Evolutionary conservation across 2,888 invertebrate species (phyloP), one percentile per base, ranked within the genome.

Genomic region (Xanthorhoe designata): DNA sequence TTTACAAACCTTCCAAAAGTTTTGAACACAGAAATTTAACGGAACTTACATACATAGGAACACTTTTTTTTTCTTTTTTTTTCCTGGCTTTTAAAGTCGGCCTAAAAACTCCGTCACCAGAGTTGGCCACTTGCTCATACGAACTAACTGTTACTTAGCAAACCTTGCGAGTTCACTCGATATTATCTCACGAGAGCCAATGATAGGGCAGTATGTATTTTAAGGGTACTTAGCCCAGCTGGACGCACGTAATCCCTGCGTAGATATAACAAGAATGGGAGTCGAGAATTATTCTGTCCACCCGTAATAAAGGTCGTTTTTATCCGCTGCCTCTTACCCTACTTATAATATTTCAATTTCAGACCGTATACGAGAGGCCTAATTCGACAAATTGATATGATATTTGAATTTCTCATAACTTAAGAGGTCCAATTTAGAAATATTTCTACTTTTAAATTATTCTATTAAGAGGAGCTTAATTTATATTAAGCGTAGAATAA

Each of bases 231-330:
- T 68, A 69, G 61, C 66, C 61, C 69, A 64, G 61, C 73, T 71
- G 67, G 77, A 74, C 76, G 71, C 71, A 72, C 69, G 71, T 82
- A 83, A 83, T 83, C 78, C 75, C 71, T 62, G 66, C 55, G 73
- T 69, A 75, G 75, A 76, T 81, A 79, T 79, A 77, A 77, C 74
- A 74, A 70, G 71, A 61, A 69, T 69, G 71, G 73, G 71, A 76
- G 73, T 72, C 70, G 68, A 71, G 72, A 72, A 76, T 75, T 77
- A 64, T 67, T 56, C 60, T 72, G 72, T 71, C 73, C 76, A 74
- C 74, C 72, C 75, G 75, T 75, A 72, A 75, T 75, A 55, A 69
- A 70, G 71, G 72, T 71, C 59, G 58, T 66, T 68, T 68, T 59
- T 64, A 72, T 66, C 71, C 70, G 59, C 60, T 67, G 56, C 63